Conservation (phyloP, 37 sponge, comb jelly and placozoan species). For the Crambe crambe region DNA sequence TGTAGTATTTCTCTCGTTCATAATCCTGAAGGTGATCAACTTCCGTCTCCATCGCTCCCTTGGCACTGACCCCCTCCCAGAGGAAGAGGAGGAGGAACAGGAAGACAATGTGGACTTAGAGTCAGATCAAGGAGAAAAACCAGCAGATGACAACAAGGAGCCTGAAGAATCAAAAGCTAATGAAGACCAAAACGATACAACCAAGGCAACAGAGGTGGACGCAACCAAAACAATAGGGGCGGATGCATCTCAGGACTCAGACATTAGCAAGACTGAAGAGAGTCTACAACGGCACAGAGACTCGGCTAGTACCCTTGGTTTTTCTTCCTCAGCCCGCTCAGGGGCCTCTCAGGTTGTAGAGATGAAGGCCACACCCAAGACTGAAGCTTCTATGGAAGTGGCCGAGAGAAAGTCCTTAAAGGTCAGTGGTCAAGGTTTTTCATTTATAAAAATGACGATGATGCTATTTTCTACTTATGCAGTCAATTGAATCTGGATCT, state of each 20-base stretch:
- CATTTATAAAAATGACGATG: too few relatives aligned
- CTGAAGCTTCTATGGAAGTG: neutral
- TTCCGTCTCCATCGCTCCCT: constrained; percentile 62
- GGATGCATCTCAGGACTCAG: constrained; percentile 9
- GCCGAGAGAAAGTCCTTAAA: neutral
- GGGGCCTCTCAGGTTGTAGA: neutral
- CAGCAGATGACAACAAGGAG: neutral
- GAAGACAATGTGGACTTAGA: constrained; percentile 12
- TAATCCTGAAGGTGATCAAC: constrained; percentile 62
- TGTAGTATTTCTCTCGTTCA: constrained; percentile 28
- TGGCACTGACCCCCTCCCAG: constrained; percentile 51
- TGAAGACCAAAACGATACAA: neutral
- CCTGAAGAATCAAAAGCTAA: neutral
- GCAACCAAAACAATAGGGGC: neutral
- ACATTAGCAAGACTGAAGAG: constrained; percentile 7
- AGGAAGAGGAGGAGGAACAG: constrained; percentile 18
- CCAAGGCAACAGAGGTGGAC: neutral
- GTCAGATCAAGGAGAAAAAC: constrained; percentile 6
- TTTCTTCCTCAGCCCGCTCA: neutral
- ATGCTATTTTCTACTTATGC: too few relatives aligned
- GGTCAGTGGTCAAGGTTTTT: neutral
- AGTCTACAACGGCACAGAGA: constrained; percentile 12
- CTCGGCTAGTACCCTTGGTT: constrained; percentile 18
- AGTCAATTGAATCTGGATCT: too few relatives aligned
- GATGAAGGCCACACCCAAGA: neutral